Conservation (phyloP, 2,113 vertebrate genomes). For the Mustela lutreola region DNA sequence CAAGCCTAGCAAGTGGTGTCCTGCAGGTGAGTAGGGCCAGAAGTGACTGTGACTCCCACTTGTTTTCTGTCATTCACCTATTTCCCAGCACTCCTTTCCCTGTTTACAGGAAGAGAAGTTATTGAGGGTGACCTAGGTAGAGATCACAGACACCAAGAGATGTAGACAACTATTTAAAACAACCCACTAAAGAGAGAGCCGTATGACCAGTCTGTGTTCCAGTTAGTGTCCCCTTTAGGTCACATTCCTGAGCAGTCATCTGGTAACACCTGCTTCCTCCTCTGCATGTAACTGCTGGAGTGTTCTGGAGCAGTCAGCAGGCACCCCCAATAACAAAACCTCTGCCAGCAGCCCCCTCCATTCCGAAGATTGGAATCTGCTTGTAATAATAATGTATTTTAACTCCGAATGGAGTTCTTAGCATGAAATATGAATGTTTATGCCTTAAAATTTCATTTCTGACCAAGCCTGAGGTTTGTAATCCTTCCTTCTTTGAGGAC, state of each 20-base stretch:
- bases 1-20: not conserved
- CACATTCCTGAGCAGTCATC: slow-evolving; percentile 65
- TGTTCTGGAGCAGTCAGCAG: not conserved
- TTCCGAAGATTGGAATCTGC: not conserved
- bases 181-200: not conserved
- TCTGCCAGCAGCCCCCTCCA: not conserved
- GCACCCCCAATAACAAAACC: not conserved
- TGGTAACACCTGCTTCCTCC: not conserved
- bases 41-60: not conserved
- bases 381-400: not conserved
- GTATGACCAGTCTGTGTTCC: not conserved
- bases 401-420: not conserved
- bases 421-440: not conserved
- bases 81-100: not conserved
- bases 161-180: slow-evolving; percentile 23
- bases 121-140: slow-evolving; percentile 33
- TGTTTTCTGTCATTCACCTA: not conserved
- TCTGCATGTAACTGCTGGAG: not conserved
- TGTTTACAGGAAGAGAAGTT: slow-evolving; percentile 21
- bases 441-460: not conserved
- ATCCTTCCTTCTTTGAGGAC: not conserved
- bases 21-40: not conserved
- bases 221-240: not conserved
- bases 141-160: not conserved
- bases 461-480: not conserved